Percentiles rank a stretch among this genome's conserved stretches.
Evolutionary conservation across 1,140 invertebrate species (phyloP).

Genomic region (Vanessa atalanta): DNA sequence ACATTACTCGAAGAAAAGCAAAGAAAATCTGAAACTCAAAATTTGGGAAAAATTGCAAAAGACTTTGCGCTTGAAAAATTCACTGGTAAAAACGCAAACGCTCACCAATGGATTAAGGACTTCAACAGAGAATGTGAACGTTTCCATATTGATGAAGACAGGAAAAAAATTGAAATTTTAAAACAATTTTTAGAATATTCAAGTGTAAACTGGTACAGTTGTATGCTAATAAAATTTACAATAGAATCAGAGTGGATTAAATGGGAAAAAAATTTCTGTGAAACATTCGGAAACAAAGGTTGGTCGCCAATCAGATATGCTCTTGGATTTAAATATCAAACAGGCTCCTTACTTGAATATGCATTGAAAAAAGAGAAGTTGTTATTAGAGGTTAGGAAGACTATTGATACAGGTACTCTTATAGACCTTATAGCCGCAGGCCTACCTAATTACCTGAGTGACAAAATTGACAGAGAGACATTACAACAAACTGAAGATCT

Average conservation of each 20-base stretch:
- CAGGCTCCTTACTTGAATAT: conserved; percentile 49
- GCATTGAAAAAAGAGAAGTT: conserved; percentile 48
- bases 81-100: conserved; percentile 14
- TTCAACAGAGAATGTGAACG: conserved; percentile 53
- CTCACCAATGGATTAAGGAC: conserved; percentile 47
- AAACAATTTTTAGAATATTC: conserved; percentile 49
- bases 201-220: conserved; percentile 47
- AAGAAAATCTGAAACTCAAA: conserved; percentile 39
- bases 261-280: conserved; percentile 37
- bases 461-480: conserved; percentile 47
- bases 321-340: conserved; percentile 49
- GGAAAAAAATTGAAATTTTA: conserved; percentile 53
- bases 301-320: conserved; percentile 45
- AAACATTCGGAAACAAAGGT: conserved; percentile 40
- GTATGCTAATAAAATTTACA: conserved; percentile 35
- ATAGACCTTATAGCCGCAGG: conserved; percentile 48
- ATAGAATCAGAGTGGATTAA: conserved; percentile 22
- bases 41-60: conserved; percentile 36
- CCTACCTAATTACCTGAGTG: conserved; percentile 41
- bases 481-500: conserved; percentile 46
- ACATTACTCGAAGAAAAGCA: conserved; percentile 41
- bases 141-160: conserved; percentile 46
- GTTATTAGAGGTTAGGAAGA: conserved; percentile 43
- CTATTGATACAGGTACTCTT: conserved; percentile 41
- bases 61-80: conserved; percentile 47